Base-by-base conservation (phyloP, 2,113 vertebrate species). In the Phyllostomus discolor region DNA sequence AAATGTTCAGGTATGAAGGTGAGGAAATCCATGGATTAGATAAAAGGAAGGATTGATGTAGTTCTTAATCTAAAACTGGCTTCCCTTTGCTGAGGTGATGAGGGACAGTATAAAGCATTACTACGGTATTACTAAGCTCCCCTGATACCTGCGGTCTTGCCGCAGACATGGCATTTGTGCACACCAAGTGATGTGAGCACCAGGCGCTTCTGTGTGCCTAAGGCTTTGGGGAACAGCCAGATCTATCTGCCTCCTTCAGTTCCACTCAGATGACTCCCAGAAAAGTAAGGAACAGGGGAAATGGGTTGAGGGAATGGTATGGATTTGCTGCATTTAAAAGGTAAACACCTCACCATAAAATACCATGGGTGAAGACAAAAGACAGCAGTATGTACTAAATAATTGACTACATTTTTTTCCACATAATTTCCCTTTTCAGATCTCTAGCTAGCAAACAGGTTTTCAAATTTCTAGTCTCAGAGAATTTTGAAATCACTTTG, bases 391-490 rank as follows among this genome's bases (percentile, higher is more conserved):
- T 46, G 54, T 69, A 33, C 15, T 48, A 57, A 59, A 15, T 28
- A 50, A 64, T 15, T 67, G 33, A 73, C 10, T 91, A 1, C 41
- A 11, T n/a, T 7, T 15, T 67, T 43, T 31, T 62, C 22, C 33
- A 35, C 12, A 41, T 50, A 15, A 41, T 28, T 41, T 41, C 4
- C 7, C 11, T 85, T 90, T 48, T 86, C n/a, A 43, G 11, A 82
- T 46, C 79, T 94, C 17, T 70, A 85, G 24, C 43, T 85, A 67
- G 26, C 28, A 64, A 91, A 33, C 1, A 83, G n/a, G 26, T 12
- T 89, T 78, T 78, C 66, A 57, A 95, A 62, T 41, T 20, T 11
- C 17, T 91, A 48, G 54, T 82, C 67, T 96, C 62, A 62, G 43
- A 91, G 33, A 66, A 80, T 66, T 57, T 66, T 59, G 10, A 66